phyloP scores from a whole-genome alignment of 1,140 invertebrate genomes.

The Formica exsecta region DNA sequence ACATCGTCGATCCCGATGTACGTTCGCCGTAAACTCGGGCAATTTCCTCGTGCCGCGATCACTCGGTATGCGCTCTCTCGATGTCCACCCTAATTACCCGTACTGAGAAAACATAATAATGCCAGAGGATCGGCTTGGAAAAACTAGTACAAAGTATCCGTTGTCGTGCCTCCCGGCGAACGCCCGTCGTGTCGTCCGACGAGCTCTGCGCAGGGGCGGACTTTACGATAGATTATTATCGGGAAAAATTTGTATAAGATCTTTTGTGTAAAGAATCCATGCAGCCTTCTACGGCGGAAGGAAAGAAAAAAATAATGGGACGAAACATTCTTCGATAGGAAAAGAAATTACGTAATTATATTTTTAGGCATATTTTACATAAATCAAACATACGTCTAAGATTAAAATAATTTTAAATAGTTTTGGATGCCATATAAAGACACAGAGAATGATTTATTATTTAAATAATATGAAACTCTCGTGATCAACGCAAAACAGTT shows the following conservation, averaged over 20 bases:
- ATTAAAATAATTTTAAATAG: background rate
- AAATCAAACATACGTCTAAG: background rate
- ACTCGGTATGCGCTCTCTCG: slow-evolving; percentile 69
- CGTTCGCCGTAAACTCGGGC: slow-evolving; percentile 49
- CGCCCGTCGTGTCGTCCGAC: slow-evolving; percentile 19
- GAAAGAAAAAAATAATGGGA: background rate
- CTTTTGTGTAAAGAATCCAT: no score
- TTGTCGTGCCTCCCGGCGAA: slow-evolving; percentile 58
- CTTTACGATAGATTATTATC: background rate
- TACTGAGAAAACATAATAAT: slow-evolving; percentile 80
- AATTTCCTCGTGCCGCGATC: slow-evolving; percentile 58
- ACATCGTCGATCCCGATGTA: slow-evolving; percentile 25
- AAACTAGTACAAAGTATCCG: slow-evolving; percentile 80
- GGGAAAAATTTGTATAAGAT: slow-evolving; percentile 6
- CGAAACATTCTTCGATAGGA: background rate
- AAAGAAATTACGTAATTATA: no score
- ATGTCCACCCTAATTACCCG: slow-evolving; percentile 77
- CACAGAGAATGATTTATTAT: background rate
- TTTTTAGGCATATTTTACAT: background rate
- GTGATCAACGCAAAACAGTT: background rate
- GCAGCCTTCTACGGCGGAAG: background rate
- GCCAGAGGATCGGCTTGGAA: slow-evolving; percentile 68
- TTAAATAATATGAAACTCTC: background rate
- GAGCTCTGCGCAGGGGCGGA: slow-evolving; percentile 46
- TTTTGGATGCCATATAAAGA: background rate